Base-by-base conservation (phyloP, 2,113 vertebrate species). In the Nothoprocta perdicaria region DNA sequence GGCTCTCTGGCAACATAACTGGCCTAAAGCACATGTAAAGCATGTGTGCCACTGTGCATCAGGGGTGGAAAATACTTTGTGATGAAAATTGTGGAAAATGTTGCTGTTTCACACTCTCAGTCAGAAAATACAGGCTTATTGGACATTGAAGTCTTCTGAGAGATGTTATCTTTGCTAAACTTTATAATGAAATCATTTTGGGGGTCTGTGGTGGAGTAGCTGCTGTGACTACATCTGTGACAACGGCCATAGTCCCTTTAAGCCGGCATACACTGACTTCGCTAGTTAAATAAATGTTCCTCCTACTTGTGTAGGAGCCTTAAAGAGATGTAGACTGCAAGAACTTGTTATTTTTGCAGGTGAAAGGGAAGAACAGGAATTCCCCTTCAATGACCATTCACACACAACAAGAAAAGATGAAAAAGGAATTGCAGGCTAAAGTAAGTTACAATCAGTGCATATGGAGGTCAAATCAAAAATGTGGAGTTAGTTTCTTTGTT, bases 1-100 rank as follows among this genome's bases (percentile, higher is more conserved):
- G 22, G 18, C 21, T 38, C 57, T 48, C 19, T 84, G 57, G 62
- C 9, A 24, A 21, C 0, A 0, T 6, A 50, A 53, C 19, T 18
- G 35, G 18, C 58, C 45, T 76, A 69, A 84, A 58, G 29, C 66
- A 46, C 29, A 12, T 23, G 14, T n/a, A 33, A 52, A 53, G 12
- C 15, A n/a, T 3, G 1, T 23, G 4, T 75, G 22, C 26, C 60
- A 16, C 15, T 84, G 52, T 78, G 11, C 1, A 2, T 12, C 7
- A 5, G 35, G 35, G 35, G 35, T 38, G 73, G 43, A 72, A 84
- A 85, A 50, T 24, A 21, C 14, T 73, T 81, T 10, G 14, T 6
- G 48, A 21, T 24, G 33, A 15, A 35, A 33, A 23, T 1, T 38
- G 13, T 14, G 60, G 12, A 22, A 80, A 52, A 77, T 66, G 35